These are phyloP conservation scores for Protonemura montana DNA, from an alignment of 2,888 invertebrate genomes.

Conservation along the genomic window DNA sequence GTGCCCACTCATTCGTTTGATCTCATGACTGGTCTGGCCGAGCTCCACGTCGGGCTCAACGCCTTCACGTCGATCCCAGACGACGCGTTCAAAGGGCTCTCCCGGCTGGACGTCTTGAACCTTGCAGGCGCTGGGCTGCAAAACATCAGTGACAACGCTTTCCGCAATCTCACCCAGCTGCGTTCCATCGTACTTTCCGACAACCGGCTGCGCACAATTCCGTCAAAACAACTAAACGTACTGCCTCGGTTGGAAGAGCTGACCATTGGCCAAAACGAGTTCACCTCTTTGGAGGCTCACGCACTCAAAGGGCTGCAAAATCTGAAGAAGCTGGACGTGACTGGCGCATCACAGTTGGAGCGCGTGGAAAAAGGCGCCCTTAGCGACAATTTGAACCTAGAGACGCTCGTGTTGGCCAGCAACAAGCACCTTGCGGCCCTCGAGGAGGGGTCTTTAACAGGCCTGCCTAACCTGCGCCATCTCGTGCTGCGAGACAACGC, in stretches of 20 bases:
- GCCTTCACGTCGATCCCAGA: slow-evolving; percentile 78
- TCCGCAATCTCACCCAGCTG: slow-evolving; percentile 68
- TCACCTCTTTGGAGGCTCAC: slow-evolving; percentile 71
- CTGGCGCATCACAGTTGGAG: slow-evolving; percentile 77
- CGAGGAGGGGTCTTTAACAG: slow-evolving; percentile 79
- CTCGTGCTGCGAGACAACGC: slow-evolving; percentile 81
- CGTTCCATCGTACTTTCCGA: slow-evolving; percentile 81
- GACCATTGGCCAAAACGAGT: slow-evolving; percentile 84
- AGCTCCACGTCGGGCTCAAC: slow-evolving; percentile 84
- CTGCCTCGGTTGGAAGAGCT: slow-evolving; percentile 80
- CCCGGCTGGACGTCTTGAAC: slow-evolving; percentile 77
- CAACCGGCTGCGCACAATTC: slow-evolving; percentile 77
- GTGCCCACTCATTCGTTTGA: slow-evolving; percentile 79
- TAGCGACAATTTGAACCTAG: slow-evolving; percentile 80
- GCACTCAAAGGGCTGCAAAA: slow-evolving; percentile 80
- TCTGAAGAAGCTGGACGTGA: slow-evolving; percentile 77
- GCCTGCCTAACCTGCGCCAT: slow-evolving; percentile 79
- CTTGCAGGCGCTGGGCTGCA: slow-evolving; percentile 81
- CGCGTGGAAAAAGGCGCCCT: slow-evolving; percentile 81
- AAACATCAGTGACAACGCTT: slow-evolving; percentile 79
- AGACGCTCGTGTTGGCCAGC: slow-evolving; percentile 76
- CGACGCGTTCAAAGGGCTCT: slow-evolving; percentile 80
- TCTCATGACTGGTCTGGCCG: slow-evolving; percentile 79
- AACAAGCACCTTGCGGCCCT: slow-evolving; percentile 77
- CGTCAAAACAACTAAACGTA: slow-evolving; percentile 76